Conservation (phyloP, 2,797 vertebrate genomes). For the Lithobates sylvaticus region DNA sequence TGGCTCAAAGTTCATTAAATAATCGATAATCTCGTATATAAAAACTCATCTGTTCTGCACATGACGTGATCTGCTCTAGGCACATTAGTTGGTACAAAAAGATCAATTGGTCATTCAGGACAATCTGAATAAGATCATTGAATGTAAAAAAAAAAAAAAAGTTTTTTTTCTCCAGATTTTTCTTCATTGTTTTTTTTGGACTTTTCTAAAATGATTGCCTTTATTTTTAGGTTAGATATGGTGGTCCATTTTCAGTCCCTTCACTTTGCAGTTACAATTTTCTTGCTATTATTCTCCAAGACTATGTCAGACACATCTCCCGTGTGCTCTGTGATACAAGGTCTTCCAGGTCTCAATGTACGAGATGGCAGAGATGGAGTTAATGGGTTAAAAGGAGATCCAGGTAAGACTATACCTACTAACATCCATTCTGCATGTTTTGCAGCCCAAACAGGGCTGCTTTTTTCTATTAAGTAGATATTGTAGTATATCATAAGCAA, state of each 20-base stretch:
- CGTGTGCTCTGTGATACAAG: background rate
- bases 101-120: background rate
- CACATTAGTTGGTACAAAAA: background rate
- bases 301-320: background rate
- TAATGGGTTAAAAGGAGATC: background rate
- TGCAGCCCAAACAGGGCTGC: background rate
- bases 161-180: background rate
- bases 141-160: too few species aligned
- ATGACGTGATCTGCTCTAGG: background rate
- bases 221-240: background rate
- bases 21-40: background rate
- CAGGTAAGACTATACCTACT: background rate
- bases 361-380: constrained; percentile 8
- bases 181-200: background rate
- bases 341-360: constrained; percentile 9
- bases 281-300: background rate
- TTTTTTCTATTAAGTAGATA: background rate
- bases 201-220: background rate
- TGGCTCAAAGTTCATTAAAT: background rate
- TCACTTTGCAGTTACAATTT: background rate
- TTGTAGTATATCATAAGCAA: too few species aligned
- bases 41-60: background rate
- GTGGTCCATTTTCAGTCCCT: background rate
- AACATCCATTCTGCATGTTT: background rate
- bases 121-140: background rate